Evolutionary conservation across 1,140 invertebrate genomes (phyloP), one percentile per base, ranked within the genome.

Genomic region (Drosophila varians): DNA sequence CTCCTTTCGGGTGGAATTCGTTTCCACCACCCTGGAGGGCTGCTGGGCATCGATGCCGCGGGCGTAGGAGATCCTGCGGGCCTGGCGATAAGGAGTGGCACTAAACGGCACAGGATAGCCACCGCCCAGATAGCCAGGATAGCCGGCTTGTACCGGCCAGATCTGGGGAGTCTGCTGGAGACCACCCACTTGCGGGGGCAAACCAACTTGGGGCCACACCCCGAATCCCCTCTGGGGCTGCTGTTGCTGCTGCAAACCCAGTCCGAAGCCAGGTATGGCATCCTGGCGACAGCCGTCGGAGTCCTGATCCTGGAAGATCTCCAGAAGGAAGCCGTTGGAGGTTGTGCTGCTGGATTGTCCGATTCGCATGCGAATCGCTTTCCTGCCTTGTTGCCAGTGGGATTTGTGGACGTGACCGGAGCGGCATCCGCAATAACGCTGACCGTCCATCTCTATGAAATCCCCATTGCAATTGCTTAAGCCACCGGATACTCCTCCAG

Each of bases 401-500:
- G 91, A 83, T 3, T 84, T 89, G 12, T 93, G 72, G 26, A 92
- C 91, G 18, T 92, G 75, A 4, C 92, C 92, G 1, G 91, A 92
- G 14, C 92, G 92, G 54, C 94, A 94, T 0, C 93, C 93, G 70
- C 94, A 94, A 19, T 93, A 91, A 8, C 90, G 87, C 74, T 92
- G 92, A 1, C 92, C 93, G 61, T 93, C 93, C 1, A 94, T 77
- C 73, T 94, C 92, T 2, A 94, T 48, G 54, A 91, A 93, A 11
- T 93, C 93, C 3, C 92, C 86, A 0, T 48, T 62, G 43, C 93
- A 94, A 23, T 28, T 26, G 1, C 14, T 25, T 28, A 49, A 51
- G 14, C 38, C 16, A 9, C 42, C 23, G 9, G 28, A 21, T 12
- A 52, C 9, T 3, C 16, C 42, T 14, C 61, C 61, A 5, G 14